Evolutionary conservation across 2,797 vertebrate species (phyloP), one percentile per base, ranked within the genome.

Genomic region (Simalia tracyae): DNA sequence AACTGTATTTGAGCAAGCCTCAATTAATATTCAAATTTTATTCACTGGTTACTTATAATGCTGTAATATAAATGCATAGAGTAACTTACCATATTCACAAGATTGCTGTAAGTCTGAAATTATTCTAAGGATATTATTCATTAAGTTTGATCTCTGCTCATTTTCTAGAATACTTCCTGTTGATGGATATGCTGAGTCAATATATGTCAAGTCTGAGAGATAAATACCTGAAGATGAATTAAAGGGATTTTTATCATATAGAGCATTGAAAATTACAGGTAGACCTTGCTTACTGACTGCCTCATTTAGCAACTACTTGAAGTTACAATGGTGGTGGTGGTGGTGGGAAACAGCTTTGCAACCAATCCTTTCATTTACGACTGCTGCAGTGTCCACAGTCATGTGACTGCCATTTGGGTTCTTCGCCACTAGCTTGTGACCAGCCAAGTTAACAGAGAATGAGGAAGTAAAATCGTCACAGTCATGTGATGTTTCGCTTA

Each of bases 61-160:
- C 0, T 24, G 10, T 5, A 64, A 0, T 59, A 61, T 12, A 61
- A 81, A 87, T 94, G n/a, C 15, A 66, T 81, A 91, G 4, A 0
- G 0, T 2, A 86, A 92, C 98, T 96, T 95, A 99, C 99, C 99
- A 72, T 99, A 99, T 96, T 99, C 99, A 96, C 99, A 99, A 0
- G 99, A 99, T 96, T 99, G 99, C 96, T 99, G 99, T 96, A 99
- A 97, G 95, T 99, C 99, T 3, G 99, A 99, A 97, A 99, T 99
- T 95, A 99, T 99, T 97, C 99, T 97, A 95, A 99, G 98, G 89
- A 99, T 98, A 97, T 99, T 99, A 97, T 99, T 99, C 99, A 99
- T 99, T 95, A 99, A 97, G 95, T 99, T 99, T 93, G 99, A 99
- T 96, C 99, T 98, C 96, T 99, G 99, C 94, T 99, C 99, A 11